Percentiles rank a stretch among this genome's conserved stretches.
These are phyloP conservation scores for Teleopsis dalmanni DNA, from an alignment of 1,140 invertebrate genomes.

Conservation along the genomic window DNA sequence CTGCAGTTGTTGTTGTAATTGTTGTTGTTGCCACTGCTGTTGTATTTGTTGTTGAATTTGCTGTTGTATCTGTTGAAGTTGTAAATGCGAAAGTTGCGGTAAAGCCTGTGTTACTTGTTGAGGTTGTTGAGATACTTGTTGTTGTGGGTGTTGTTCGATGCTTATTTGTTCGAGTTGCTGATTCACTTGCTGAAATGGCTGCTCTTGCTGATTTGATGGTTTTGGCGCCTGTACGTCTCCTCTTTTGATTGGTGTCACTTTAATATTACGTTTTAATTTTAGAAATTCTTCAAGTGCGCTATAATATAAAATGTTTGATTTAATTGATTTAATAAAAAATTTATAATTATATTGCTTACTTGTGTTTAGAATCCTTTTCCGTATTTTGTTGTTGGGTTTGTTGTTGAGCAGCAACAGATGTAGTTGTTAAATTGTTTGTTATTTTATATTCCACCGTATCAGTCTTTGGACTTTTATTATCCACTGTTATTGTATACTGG, in stretches of 20 bases:
- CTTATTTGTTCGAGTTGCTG: slow-evolving; percentile 2
- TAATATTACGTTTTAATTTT: slow-evolving; percentile 46
- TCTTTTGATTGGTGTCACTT: slow-evolving; percentile 42
- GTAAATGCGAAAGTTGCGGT: slow-evolving; percentile 12
- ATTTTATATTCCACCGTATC: slow-evolving; percentile 45
- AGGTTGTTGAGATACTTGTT: not conserved
- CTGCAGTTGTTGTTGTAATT: slow-evolving; percentile 17
- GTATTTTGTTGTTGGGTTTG: slow-evolving; percentile 31
- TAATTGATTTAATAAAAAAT: not conserved
- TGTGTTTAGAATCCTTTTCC: slow-evolving; percentile 41
- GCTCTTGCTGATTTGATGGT: slow-evolving; percentile 8
- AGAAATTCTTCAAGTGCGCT: slow-evolving; percentile 45
- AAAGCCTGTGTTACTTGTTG: slow-evolving; percentile 15
- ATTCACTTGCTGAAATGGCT: slow-evolving; percentile 7
- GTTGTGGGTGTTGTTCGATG: not conserved
- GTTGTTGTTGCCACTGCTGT: slow-evolving; percentile 21
- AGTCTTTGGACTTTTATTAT: slow-evolving; percentile 48
- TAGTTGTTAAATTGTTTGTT: slow-evolving; percentile 43
- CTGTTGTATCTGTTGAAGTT: slow-evolving; percentile 11
- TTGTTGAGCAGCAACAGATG: slow-evolving; percentile 35
- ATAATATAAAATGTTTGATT: not conserved
- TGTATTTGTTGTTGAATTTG: slow-evolving; percentile 25
- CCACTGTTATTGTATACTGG: slow-evolving; percentile 45
- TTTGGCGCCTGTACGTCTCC: slow-evolving; percentile 14
- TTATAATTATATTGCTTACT: slow-evolving; percentile 6